phyloP scores from a whole-genome alignment of 2,888 invertebrate genomes.

The Ectropis crepuscularia region DNA sequence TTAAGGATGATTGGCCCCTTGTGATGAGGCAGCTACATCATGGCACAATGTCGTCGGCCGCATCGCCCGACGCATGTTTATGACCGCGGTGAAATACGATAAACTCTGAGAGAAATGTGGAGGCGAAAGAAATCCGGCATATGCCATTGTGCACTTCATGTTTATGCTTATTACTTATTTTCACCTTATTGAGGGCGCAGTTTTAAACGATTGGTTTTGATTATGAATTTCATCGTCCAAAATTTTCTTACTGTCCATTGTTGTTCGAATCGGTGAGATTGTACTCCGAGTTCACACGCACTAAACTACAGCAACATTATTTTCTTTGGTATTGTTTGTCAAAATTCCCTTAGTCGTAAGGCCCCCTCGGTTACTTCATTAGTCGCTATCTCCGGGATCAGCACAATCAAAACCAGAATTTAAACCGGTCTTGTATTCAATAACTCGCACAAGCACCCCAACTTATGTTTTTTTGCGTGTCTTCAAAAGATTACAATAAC shows the following conservation, averaged over 20 bases:
- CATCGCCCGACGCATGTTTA: slow-evolving; percentile 75
- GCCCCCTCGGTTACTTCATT: slow-evolving; percentile 56
- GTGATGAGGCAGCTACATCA: slow-evolving; percentile 83
- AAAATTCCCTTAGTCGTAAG: slow-evolving; percentile 42
- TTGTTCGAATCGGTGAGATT: slow-evolving; percentile 37
- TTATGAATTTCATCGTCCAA: slow-evolving; percentile 58
- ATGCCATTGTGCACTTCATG: slow-evolving; percentile 74
- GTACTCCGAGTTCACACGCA: slow-evolving; percentile 47
- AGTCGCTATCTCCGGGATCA: slow-evolving; percentile 58
- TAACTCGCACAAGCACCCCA: slow-evolving; percentile 50
- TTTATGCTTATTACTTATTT: slow-evolving; percentile 82
- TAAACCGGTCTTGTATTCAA: slow-evolving; percentile 64
- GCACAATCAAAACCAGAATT: slow-evolving; percentile 64
- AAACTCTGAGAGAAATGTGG: slow-evolving; percentile 76
- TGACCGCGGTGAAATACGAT: slow-evolving; percentile 78
- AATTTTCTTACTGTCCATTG: slow-evolving; percentile 53
- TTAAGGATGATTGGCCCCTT: slow-evolving; percentile 84
- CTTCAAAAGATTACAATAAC: slow-evolving; percentile 9
- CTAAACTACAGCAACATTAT: slow-evolving; percentile 27
- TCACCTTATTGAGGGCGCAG: slow-evolving; percentile 71
- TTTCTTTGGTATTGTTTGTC: slow-evolving; percentile 40
- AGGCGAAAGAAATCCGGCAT: slow-evolving; percentile 79
- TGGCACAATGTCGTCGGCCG: slow-evolving; percentile 80
- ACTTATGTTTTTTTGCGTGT: slow-evolving; percentile 36
- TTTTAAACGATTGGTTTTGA: slow-evolving; percentile 66